These are phyloP conservation scores for Acanthosepion esculentum DNA, from an alignment of 2,888 invertebrate species.

Conservation along the genomic window DNA sequence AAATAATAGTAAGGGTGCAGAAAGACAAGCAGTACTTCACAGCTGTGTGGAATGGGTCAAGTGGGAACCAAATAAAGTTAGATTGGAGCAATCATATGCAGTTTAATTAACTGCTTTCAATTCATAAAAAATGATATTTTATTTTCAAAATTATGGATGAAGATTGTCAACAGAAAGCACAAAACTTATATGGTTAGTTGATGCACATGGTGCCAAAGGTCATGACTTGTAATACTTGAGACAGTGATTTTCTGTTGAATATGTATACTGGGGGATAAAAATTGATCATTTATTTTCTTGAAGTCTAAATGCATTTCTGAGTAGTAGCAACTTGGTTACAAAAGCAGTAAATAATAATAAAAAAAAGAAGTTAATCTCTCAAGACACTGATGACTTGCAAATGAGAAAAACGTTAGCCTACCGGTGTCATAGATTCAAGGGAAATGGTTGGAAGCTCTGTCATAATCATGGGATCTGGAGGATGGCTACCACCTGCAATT, in stretches of 20 bases:
- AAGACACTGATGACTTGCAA: neutral
- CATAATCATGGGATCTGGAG: conserved; percentile 47
- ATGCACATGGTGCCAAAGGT: neutral
- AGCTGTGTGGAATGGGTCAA: too few relatives aligned
- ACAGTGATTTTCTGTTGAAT: neutral
- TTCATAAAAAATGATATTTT: too few relatives aligned
- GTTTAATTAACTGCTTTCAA: too few relatives aligned
- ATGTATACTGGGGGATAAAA: neutral
- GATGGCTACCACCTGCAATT: conserved; percentile 47
- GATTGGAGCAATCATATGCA: too few relatives aligned
- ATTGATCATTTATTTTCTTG: neutral
- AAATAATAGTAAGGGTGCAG: too few relatives aligned
- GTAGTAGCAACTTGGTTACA: neutral
- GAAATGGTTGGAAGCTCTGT: conserved; percentile 45
- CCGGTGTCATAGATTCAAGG: conserved; percentile 43
- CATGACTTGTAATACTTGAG: neutral
- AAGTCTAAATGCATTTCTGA: neutral
- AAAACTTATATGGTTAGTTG: neutral
- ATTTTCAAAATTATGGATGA: too few relatives aligned
- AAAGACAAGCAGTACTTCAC: too few relatives aligned
- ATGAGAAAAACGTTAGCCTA: neutral
- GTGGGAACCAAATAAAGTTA: too few relatives aligned
- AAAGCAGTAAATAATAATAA: neutral
- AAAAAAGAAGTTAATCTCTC: neutral
- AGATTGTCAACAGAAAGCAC: neutral